Conservation (phyloP, 2,113 vertebrate genomes). For the Upupa epops region DNA sequence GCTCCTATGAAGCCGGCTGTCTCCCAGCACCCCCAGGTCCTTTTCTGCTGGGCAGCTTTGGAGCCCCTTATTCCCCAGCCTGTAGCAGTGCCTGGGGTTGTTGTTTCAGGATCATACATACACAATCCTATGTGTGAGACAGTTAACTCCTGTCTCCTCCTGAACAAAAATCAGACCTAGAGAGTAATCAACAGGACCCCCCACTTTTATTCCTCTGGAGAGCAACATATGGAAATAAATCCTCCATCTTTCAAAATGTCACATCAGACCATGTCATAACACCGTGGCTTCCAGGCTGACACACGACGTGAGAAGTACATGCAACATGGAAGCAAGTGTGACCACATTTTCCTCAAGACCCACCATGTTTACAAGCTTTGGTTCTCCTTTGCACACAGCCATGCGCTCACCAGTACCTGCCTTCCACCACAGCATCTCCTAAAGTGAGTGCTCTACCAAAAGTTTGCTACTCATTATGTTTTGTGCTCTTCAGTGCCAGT, state of each 20-base stretch:
- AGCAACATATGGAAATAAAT: background rate
- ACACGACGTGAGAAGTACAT: fast-evolving
- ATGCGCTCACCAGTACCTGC: background rate
- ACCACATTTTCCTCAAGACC: background rate
- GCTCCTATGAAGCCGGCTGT: no score
- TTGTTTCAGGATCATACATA: background rate
- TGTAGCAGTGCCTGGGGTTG: no score
- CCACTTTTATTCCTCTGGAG: background rate
- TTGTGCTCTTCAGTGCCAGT: background rate
- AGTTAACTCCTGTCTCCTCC: background rate
- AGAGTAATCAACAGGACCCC: background rate
- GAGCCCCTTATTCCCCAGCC: no score
- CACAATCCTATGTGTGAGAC: background rate
- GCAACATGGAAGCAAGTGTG: background rate
- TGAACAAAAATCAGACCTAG: background rate
- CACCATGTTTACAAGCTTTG: background rate
- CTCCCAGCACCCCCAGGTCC: no score
- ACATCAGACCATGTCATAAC: background rate
- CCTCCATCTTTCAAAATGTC: background rate
- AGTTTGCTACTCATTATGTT: background rate
- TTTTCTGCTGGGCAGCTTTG: no score
- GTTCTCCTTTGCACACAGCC: background rate
- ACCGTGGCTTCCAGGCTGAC: background rate
- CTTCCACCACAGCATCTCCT: background rate
- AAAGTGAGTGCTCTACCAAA: background rate